A percentile compares a stretch with the other conserved stretches of the same genome.
phyloP scores from a whole-genome alignment of 30 jellyfish, hydroid and myxozoan species.

The Phacellophora camtschatica region DNA sequence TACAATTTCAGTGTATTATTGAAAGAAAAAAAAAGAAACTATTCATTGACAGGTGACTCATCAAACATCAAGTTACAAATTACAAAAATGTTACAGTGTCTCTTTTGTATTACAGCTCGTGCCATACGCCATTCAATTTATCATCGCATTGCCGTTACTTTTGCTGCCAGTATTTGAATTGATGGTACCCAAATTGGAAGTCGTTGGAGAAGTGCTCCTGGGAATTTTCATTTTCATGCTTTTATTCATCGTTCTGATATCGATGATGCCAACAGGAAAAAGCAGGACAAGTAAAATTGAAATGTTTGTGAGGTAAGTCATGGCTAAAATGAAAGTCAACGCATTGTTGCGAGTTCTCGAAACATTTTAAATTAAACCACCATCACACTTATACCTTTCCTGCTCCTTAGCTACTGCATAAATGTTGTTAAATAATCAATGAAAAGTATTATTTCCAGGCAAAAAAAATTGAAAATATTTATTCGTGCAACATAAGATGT shows the following conservation, averaged over 20 bases:
- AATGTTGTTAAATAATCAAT: too few relatives aligned
- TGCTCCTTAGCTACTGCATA: too few relatives aligned
- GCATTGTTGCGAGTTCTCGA: too few relatives aligned
- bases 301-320: slow-evolving; percentile 57
- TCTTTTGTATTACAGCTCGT: slow-evolving; percentile 16
- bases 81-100: background rate
- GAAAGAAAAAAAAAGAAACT: too few relatives aligned
- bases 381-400: too few relatives aligned
- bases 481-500: too few relatives aligned
- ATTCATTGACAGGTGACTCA: too few relatives aligned
- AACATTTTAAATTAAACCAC: too few relatives aligned
- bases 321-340: too few relatives aligned
- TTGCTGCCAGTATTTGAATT: slow-evolving; percentile 47
- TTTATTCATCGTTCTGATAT: background rate
- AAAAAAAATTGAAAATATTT: too few relatives aligned
- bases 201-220: slow-evolving; percentile 6
- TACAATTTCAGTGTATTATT: too few relatives aligned
- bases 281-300: slow-evolving; percentile 39
- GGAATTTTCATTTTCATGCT: slow-evolving; percentile 43
- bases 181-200: background rate
- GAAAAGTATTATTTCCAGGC: too few relatives aligned
- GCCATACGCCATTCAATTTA: slow-evolving; percentile 47
- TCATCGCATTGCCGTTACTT: slow-evolving; percentile 46
- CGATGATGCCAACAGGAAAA: slow-evolving; percentile 69
- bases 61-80: background rate